Evolutionary conservation across 2,797 vertebrate species (phyloP).

Genomic region (Myotis myotis): DNA sequence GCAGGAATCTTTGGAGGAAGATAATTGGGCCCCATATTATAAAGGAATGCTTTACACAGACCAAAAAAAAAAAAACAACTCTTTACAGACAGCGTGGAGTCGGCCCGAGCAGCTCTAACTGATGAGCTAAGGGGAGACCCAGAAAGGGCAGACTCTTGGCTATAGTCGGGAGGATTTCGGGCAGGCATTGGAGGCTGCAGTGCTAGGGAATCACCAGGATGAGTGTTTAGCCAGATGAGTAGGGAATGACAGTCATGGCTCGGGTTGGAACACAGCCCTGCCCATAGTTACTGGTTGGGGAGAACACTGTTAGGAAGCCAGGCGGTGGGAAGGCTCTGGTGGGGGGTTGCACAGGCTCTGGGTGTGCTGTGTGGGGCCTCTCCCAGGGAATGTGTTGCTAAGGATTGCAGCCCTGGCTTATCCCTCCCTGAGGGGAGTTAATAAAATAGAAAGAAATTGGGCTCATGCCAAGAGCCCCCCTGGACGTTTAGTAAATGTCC

Average conservation of each 20-base stretch:
- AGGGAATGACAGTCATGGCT: not conserved
- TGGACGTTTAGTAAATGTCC: too few relatives aligned
- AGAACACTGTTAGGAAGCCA: not conserved
- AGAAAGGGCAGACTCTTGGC: not conserved
- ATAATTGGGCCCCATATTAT: not conserved
- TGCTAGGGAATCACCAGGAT: not conserved
- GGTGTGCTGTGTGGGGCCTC: not conserved
- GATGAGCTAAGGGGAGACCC: not conserved
- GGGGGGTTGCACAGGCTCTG: not conserved
- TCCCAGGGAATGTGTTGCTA: not conserved
- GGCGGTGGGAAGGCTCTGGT: not conserved
- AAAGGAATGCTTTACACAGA: not conserved
- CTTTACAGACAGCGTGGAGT: not conserved
- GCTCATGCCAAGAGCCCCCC: slow-evolving; percentile 39
- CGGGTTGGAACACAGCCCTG: not conserved
- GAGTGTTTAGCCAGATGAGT: not conserved
- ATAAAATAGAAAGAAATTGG: slow-evolving; percentile 68
- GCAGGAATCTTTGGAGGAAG: not conserved
- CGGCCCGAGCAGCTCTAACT: not conserved
- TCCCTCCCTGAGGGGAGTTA: slow-evolving; percentile 56
- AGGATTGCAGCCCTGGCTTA: not conserved
- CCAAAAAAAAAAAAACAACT: not conserved
- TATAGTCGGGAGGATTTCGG: not conserved
- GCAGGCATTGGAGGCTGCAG: not conserved
- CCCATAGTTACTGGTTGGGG: not conserved